phyloP scores from a whole-genome alignment of 1,140 invertebrate species.

The Arctopsyche grandis region DNA sequence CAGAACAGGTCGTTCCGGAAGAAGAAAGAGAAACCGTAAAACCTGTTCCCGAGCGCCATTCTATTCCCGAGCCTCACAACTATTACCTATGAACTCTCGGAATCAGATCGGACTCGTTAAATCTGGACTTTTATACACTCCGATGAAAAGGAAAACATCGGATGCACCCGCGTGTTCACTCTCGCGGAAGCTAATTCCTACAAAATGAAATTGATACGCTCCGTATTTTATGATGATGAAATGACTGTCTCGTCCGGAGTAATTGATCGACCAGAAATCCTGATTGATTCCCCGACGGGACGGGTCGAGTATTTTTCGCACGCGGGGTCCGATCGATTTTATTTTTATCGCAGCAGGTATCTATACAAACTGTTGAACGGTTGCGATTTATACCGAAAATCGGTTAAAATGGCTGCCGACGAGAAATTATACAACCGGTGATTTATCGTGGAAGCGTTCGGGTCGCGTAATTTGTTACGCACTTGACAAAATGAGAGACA shows the following conservation, averaged over 20 bases:
- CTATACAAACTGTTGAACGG: no score
- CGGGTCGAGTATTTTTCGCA: no score
- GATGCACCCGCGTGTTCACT: background rate
- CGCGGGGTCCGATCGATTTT: no score
- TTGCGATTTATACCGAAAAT: no score
- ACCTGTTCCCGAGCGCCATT: constrained; percentile 33
- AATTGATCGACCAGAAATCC: no score
- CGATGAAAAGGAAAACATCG: background rate
- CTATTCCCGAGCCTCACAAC: constrained; percentile 10
- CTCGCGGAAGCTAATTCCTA: background rate
- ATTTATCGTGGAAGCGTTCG: background rate
- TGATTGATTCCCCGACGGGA: no score
- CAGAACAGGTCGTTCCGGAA: constrained; percentile 31
- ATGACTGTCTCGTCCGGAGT: no score
- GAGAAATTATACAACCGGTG: background rate
- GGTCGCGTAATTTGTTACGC: constrained; percentile 11
- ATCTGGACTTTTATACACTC: background rate
- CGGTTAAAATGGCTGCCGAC: no score
- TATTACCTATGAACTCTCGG: constrained; percentile 3
- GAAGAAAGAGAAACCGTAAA: constrained; percentile 37
- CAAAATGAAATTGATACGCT: no score
- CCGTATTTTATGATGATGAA: no score
- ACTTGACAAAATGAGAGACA: constrained; percentile 22
- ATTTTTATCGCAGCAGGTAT: no score
- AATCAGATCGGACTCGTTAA: background rate